Conservation (phyloP, 2,888 invertebrate species). For the Melitaea athalia region DNA sequence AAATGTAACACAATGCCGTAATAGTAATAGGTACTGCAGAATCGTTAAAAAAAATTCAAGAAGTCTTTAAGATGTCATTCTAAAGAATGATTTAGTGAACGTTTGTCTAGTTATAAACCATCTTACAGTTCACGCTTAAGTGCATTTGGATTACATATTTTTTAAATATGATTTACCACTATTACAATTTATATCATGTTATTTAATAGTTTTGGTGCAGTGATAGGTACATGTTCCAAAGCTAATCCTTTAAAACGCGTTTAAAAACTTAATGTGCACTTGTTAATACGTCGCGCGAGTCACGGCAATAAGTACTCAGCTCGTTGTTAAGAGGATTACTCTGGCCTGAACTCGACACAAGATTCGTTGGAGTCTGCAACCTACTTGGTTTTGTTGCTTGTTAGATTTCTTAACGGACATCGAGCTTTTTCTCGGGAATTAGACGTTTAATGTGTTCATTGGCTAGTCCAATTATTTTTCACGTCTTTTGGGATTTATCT, state of each 20-base stretch:
- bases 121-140: no score
- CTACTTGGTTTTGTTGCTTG: conserved; percentile 57
- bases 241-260: conserved; percentile 7
- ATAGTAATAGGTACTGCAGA: no score
- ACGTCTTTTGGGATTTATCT: neutral
- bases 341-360: conserved; percentile 40
- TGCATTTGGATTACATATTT: no score
- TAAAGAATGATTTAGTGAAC: no score
- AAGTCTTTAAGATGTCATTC: no score
- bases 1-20: no score
- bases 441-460: conserved; percentile 16
- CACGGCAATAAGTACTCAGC: conserved; percentile 44
- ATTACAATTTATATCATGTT: neutral
- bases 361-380: conserved; percentile 49
- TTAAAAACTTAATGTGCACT: conserved; percentile 26
- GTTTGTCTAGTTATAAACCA: no score
- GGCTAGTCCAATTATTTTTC: conserved; percentile 3
- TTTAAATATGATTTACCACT: no score
- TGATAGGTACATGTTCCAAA: neutral
- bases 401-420: conserved; percentile 58
- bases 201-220: neutral
- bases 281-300: conserved; percentile 36
- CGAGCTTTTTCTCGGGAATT: conserved; percentile 43
- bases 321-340: conserved; percentile 47
- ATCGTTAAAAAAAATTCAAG: no score